Conservation (phyloP, 2,113 vertebrate species). For the Mola mola region DNA sequence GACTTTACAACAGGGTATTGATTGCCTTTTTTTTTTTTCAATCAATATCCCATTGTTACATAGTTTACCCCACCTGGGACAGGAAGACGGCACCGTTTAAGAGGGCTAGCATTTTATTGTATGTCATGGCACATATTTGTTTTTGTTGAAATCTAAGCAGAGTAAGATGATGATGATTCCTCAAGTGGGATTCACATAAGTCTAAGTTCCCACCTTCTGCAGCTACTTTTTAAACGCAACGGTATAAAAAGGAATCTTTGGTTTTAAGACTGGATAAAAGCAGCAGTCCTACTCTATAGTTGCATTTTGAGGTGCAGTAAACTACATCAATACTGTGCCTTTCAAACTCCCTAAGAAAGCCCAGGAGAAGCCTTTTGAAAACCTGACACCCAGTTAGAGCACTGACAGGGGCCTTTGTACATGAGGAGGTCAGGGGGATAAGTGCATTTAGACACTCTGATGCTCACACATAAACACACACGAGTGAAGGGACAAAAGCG, state of each 20-base stretch:
- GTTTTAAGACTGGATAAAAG: not conserved
- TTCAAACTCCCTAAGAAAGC: constrained; percentile 59
- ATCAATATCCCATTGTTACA: constrained; percentile 45
- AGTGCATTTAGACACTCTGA: constrained; percentile 56
- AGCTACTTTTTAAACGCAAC: too few species aligned
- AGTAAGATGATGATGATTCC: too few species aligned
- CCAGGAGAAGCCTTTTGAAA: constrained; percentile 28
- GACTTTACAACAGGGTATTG: constrained; percentile 22
- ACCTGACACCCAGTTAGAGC: constrained; percentile 60
- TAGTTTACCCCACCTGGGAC: too few species aligned
- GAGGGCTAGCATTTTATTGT: too few species aligned
- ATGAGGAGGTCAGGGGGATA: constrained; percentile 50
- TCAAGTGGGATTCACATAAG: too few species aligned
- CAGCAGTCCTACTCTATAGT: not conserved
- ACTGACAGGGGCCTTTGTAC: constrained; percentile 22
- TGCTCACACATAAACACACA: constrained; percentile 19
- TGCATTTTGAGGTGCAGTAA: not conserved
- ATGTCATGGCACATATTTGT: too few species aligned
- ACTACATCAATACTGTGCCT: constrained; percentile 1
- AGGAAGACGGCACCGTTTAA: too few species aligned
- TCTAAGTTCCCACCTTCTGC: too few species aligned
- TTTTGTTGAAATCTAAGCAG: too few species aligned
- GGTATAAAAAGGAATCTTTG: too few species aligned
- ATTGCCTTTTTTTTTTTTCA: constrained; percentile 29
- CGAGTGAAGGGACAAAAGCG: constrained; percentile 14